These are phyloP conservation scores for Zootoca vivipara DNA, from an alignment of 2,113 vertebrate genomes.

Conservation along the genomic window DNA sequence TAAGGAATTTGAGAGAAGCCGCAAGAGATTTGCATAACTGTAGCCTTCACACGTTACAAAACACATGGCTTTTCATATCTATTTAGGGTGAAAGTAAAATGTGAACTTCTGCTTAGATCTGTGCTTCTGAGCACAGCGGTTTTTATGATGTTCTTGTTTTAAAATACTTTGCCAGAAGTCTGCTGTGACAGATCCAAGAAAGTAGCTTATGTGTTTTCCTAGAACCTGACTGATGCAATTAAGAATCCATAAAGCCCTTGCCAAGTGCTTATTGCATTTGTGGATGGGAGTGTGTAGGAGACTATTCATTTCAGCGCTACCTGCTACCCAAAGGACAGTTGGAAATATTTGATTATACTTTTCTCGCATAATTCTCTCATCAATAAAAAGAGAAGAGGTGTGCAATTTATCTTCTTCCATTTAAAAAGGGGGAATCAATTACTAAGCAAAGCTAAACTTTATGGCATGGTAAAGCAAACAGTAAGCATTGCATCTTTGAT, in stretches of 20 bases:
- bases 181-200: slow-evolving; percentile 35
- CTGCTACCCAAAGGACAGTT: slow-evolving; percentile 36
- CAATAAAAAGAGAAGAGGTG: slow-evolving; percentile 26
- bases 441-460: slow-evolving; percentile 33
- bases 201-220: slow-evolving; percentile 33
- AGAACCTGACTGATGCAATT: slow-evolving; percentile 49
- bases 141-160: slow-evolving; percentile 8
- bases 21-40: not conserved
- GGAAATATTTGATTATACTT: slow-evolving; percentile 49
- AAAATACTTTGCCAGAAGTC: slow-evolving; percentile 35
- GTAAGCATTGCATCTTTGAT: slow-evolving; percentile 50
- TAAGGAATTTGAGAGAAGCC: not conserved
- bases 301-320: slow-evolving; percentile 34
- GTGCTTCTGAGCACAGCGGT: not conserved
- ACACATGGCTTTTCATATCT: not conserved
- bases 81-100: not conserved
- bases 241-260: slow-evolving; percentile 55
- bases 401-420: slow-evolving; percentile 43
- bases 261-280: slow-evolving; percentile 9
- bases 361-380: slow-evolving; percentile 43
- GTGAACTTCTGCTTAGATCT: not conserved
- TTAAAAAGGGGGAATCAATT: slow-evolving; percentile 28
- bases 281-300: slow-evolving; percentile 3
- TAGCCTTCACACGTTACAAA: not conserved
- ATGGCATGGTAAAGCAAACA: slow-evolving; percentile 35